These are phyloP conservation scores for Vanessa atalanta DNA, from an alignment of 1,140 invertebrate species.

Conservation along the genomic window DNA sequence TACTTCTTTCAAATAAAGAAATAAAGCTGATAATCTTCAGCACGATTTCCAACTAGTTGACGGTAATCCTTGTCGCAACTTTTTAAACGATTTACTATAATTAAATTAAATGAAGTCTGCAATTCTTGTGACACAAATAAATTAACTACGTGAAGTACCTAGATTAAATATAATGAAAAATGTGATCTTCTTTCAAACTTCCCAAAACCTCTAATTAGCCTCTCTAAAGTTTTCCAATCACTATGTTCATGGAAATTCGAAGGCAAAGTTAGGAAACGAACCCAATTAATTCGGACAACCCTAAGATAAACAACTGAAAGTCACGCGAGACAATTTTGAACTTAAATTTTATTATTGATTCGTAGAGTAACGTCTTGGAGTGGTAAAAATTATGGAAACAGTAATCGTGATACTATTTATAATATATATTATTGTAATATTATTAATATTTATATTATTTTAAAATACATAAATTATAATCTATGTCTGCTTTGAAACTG, in stretches of 20 bases:
- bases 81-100: too few species aligned
- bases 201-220: conserved; percentile 33
- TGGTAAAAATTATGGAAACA: too few species aligned
- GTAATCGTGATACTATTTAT: too few species aligned
- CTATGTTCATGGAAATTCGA: conserved; percentile 39
- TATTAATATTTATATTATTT: too few species aligned
- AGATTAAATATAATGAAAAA: conserved; percentile 14
- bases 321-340: conserved; percentile 41
- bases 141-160: background rate
- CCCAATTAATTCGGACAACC: conserved; percentile 47
- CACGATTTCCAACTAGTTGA: too few species aligned
- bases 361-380: background rate
- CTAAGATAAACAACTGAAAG: conserved; percentile 44
- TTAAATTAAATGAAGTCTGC: too few species aligned
- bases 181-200: conserved; percentile 13
- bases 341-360: conserved; percentile 21
- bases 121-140: background rate
- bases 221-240: conserved; percentile 45
- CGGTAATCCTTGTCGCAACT: too few species aligned
- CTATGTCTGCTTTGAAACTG: too few species aligned
- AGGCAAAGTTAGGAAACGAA: conserved; percentile 43
- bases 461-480: too few species aligned
- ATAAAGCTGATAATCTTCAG: too few species aligned
- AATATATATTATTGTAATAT: too few species aligned
- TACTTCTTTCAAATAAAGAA: too few species aligned